Evolutionary conservation across 2,113 vertebrate species (phyloP).

Genomic region (Scytalopus superciliaris): DNA sequence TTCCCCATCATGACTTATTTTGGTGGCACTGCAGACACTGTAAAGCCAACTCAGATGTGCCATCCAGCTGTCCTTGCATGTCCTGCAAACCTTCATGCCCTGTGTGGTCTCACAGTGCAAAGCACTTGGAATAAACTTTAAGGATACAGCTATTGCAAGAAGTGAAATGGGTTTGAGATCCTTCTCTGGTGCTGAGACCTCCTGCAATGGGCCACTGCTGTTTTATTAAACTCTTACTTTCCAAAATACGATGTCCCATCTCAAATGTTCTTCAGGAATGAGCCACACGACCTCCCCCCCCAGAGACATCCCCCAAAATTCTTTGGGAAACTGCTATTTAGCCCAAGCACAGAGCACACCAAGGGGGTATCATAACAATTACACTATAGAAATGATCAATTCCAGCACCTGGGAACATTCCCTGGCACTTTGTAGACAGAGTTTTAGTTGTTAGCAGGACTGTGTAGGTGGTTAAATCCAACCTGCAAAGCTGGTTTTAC

Average conservation of each 20-base stretch:
- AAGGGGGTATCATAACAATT: not conserved
- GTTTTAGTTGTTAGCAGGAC: fast-evolving
- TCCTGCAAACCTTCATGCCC: not conserved
- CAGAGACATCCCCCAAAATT: not conserved
- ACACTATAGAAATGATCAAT: fast-evolving
- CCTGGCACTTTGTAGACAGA: not conserved
- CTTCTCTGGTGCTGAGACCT: not conserved
- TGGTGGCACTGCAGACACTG: not conserved
- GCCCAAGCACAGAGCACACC: not conserved
- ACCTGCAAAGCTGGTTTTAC: not conserved
- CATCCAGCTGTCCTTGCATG: not conserved
- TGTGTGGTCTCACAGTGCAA: not conserved
- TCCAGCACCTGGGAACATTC: not conserved
- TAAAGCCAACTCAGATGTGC: not conserved
- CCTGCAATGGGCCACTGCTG: not conserved
- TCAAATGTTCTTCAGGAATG: not conserved
- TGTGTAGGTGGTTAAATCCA: fast-evolving
- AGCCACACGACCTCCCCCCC: fast-evolving
- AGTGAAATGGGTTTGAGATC: not conserved
- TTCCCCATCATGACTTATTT: not conserved
- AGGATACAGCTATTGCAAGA: not conserved
- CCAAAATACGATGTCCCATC: not conserved
- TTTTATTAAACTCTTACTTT: not conserved
- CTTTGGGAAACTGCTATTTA: not conserved
- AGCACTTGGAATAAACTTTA: not conserved